Percentiles rank a stretch among this genome's conserved stretches.
phyloP scores from a whole-genome alignment of 2,797 vertebrate species.

The Myoxocephalus aenaeus region DNA sequence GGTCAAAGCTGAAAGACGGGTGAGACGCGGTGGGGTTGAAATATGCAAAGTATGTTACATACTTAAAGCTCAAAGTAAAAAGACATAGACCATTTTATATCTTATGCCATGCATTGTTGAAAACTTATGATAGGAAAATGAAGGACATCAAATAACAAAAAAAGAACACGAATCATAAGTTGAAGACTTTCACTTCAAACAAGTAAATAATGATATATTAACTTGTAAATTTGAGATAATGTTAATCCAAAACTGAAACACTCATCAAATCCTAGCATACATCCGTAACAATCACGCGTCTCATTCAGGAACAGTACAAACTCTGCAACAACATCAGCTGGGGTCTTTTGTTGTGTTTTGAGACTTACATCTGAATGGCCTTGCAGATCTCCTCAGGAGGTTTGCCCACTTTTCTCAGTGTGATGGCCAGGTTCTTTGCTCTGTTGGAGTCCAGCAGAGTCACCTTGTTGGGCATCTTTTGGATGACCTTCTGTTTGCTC shows the following conservation, averaged over 20 bases:
- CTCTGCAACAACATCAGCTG: neutral
- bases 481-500: constrained; percentile 90
- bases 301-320: neutral
- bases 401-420: constrained; percentile 94
- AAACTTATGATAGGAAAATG: neutral
- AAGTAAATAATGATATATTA: neutral
- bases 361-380: constrained; percentile 91
- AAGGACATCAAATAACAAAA: neutral
- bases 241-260: neutral
- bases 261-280: neutral
- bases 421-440: constrained; percentile 98
- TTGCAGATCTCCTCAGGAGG: constrained; percentile 94
- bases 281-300: neutral
- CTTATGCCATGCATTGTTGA: neutral
- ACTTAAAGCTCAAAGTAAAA: neutral
- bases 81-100: neutral
- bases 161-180: neutral
- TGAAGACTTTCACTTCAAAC: neutral
- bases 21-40: neutral
- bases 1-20: constrained; percentile 86
- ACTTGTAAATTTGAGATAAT: neutral
- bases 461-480: constrained; percentile 91
- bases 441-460: constrained; percentile 94
- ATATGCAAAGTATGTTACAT: neutral
- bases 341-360: neutral